phyloP scores from a whole-genome alignment of 2,113 vertebrate species.

The Morphnarchus princeps region DNA sequence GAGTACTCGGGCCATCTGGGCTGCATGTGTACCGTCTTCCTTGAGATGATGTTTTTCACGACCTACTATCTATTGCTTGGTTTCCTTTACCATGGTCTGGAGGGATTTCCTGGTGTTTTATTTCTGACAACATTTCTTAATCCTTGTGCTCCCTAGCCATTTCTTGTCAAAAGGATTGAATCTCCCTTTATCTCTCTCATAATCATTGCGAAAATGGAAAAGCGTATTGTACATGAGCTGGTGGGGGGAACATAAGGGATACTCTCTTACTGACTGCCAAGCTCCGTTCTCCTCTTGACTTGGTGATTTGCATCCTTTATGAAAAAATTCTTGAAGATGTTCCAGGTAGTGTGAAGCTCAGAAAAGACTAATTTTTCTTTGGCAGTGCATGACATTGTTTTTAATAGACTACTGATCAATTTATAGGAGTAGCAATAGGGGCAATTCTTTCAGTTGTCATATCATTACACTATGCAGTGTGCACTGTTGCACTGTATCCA shows the following conservation, averaged over 20 bases:
- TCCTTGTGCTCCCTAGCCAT: neutral
- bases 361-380: neutral
- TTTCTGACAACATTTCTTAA: neutral
- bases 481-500: neutral
- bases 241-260: accelerated
- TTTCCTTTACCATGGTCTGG: neutral
- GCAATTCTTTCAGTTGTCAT: neutral
- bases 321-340: neutral
- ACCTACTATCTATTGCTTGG: neutral
- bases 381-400: neutral
- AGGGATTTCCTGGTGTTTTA: neutral
- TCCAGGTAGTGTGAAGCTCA: neutral
- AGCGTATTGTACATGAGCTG: neutral
- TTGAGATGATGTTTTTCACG: neutral
- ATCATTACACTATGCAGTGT: neutral
- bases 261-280: neutral
- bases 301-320: neutral
- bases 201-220: neutral
- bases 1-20: neutral
- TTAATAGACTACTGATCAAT: neutral
- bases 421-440: neutral
- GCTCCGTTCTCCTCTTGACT: neutral
- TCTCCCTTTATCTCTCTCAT: neutral
- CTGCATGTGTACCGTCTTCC: neutral
- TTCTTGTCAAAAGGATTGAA: neutral